phyloP scores from a whole-genome alignment of 2,113 vertebrate genomes.

The Syngnathus scovelli region DNA sequence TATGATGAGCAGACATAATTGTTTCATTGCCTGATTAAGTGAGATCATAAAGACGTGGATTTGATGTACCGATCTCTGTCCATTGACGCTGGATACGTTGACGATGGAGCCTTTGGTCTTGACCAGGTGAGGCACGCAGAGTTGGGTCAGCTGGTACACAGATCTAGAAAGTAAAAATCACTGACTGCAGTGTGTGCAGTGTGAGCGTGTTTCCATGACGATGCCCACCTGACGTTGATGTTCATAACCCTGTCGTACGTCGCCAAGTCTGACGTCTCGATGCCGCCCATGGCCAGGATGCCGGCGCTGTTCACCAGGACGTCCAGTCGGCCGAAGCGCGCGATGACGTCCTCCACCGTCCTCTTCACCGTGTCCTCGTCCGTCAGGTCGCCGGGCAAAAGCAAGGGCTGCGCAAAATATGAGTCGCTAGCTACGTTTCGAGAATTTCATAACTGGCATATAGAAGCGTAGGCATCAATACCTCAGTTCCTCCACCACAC shows the following conservation, averaged over 20 bases:
- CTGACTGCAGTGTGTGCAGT: neutral
- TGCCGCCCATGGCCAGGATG: slow-evolving; percentile 71
- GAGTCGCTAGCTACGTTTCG: neutral
- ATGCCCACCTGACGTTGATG: slow-evolving; percentile 72
- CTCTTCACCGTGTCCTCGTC: slow-evolving; percentile 69
- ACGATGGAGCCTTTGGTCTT: slow-evolving; percentile 74
- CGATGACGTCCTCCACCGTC: slow-evolving; percentile 64
- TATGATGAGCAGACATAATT: too few relatives aligned
- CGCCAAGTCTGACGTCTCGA: slow-evolving; percentile 69
- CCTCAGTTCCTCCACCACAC: slow-evolving; percentile 53
- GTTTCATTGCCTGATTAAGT: neutral
- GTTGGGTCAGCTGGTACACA: slow-evolving; percentile 70
- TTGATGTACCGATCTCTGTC: slow-evolving; percentile 70
- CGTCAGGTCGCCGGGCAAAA: slow-evolving; percentile 73
- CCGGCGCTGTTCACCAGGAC: slow-evolving; percentile 77
- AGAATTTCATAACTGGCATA: neutral
- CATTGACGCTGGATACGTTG: slow-evolving; percentile 78
- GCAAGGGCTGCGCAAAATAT: slow-evolving; percentile 58
- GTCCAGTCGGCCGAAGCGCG: slow-evolving; percentile 69
- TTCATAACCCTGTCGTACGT: slow-evolving; percentile 78
- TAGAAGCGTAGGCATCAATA: slow-evolving; percentile 19
- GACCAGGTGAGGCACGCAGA: slow-evolving; percentile 75
- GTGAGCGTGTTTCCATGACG: neutral
- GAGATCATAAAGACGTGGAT: neutral
- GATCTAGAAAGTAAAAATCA: slow-evolving; percentile 51